Evolutionary conservation across 1,140 invertebrate genomes (phyloP), one percentile per base, ranked within the genome.

Genomic region (Scylla paramamosain): DNA sequence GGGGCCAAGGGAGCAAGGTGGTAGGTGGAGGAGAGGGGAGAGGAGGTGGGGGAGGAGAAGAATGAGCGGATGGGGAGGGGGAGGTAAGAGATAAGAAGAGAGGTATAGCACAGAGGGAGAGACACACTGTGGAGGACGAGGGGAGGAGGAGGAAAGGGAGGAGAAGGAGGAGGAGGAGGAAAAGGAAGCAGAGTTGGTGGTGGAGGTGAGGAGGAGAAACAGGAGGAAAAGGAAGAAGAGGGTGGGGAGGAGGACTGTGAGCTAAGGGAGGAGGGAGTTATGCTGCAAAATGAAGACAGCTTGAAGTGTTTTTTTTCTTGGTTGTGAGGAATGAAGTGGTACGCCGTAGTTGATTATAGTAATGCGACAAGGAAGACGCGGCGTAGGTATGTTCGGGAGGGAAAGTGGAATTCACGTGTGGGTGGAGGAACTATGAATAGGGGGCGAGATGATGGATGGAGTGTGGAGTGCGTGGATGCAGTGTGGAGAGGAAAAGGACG

Each of bases 51-150:
- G 67, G 67, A 59, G 84, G 90, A 25, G 90, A 32, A 77, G 52
- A 32, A 29, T 28, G 25, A 14, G 67, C 67, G 67, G 67, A 77
- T 77, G 67, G 67, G 67, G 67, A 77, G 67, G 67, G 67, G 67
- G 67, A 77, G 67, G 67, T 77, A 32, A 20, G 28, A 46, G 32
- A 91, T 31, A 45, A 89, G 87, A 46, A 45, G 87, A 48, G 87
- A 28, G 87, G 87, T 89, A 45, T 39, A 89, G 87, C 46, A 45
- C 25, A 89, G 39, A 48, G 39, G 87, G 87, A 89, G 39, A 77
- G 67, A 77, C 67, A 77, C 67, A 77, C 1, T 7, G 52, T 28
- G 48, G 89, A 91, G 46, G n/a, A 91, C 29, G 52, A 39, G 29
- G 10, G 25, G 52, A 32, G 7, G 89, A 12, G 48, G 31, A 32